Evolutionary conservation across 2,113 vertebrate genomes (phyloP).

Genomic region (Chaetura pelagica): DNA sequence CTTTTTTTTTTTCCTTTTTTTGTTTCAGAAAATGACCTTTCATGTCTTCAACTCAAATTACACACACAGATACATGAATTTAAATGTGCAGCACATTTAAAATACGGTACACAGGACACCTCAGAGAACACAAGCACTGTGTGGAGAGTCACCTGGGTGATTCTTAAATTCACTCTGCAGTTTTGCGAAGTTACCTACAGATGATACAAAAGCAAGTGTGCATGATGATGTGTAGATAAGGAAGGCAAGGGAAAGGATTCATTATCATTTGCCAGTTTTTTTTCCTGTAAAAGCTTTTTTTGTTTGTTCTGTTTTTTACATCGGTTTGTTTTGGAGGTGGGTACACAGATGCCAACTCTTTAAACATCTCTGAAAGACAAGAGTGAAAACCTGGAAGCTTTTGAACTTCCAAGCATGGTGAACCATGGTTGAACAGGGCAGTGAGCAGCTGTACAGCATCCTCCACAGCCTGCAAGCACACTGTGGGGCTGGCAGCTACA

Average conservation of each 20-base stretch:
- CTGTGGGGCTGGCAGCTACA: background rate
- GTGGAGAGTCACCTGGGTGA: background rate
- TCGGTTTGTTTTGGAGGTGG: fast-evolving
- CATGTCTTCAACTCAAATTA: background rate
- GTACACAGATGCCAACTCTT: background rate
- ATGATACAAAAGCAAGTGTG: background rate
- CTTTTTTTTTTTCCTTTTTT: background rate
- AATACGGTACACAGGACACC: background rate
- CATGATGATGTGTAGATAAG: background rate
- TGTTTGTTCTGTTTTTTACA: background rate
- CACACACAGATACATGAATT: background rate
- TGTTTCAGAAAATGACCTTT: background rate
- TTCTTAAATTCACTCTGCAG: background rate
- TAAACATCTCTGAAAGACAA: background rate
- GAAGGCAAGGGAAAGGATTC: background rate
- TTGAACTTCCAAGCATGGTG: fast-evolving
- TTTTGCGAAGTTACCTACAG: background rate
- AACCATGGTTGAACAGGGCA: fast-evolving
- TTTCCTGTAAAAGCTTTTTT: background rate
- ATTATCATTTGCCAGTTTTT: background rate
- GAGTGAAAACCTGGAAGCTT: background rate
- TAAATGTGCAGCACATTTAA: background rate
- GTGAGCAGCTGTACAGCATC: background rate
- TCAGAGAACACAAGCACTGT: background rate
- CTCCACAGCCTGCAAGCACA: fast-evolving